Base-by-base conservation (phyloP, 1,140 invertebrate species). In the Platyscapa corneri region DNA sequence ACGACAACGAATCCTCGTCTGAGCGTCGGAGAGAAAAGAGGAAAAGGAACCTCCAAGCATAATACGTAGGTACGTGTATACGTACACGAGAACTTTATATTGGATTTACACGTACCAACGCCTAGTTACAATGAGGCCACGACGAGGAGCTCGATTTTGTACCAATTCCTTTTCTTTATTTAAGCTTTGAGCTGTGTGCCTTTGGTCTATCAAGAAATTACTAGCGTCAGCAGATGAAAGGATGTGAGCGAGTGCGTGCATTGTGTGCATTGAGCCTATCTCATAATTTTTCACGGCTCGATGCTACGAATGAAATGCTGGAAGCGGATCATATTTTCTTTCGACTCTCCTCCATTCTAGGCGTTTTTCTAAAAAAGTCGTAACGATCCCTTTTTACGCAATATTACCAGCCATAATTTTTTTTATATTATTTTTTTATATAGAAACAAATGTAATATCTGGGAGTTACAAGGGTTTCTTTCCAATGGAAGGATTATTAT, bases 41-140 rank as follows among this genome's bases (percentile, higher is more conserved):
- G 88, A 85, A 86, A 86, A 84, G 82, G 72, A 64, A 82, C 53
- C 39, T 76, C 42, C 64, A 64, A 84, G 67, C 30, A 84, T 79
- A 82, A 82, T 82, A 56, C 32, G 30, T 49, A n/a, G 2, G 37
- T 12, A 32, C 67, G 76, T 32, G 3, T 49, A 27, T 60, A 34
- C 34, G 3, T 84, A 10, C 49, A n/a, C 30, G 49, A 14, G 53
- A 10, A 81, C 37, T 75, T 81, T 85, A 92, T 91, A 92, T 92
- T 92, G 90, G 90, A 92, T 93, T 92, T 91, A 90, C 90, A 89
- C 89, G 89, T 89, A 88, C 87, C 86, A 89, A 92, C 91, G 91
- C 90, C 89, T 90, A 88, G 81, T 89, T 79, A 92, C 89, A 93
- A 92, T 91, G 87, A 85, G 53, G 64, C 30, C 30, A 16, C 7